These are phyloP conservation scores for Carettochelys insculpta DNA, from an alignment of 2,113 vertebrate species.

Conservation along the genomic window DNA sequence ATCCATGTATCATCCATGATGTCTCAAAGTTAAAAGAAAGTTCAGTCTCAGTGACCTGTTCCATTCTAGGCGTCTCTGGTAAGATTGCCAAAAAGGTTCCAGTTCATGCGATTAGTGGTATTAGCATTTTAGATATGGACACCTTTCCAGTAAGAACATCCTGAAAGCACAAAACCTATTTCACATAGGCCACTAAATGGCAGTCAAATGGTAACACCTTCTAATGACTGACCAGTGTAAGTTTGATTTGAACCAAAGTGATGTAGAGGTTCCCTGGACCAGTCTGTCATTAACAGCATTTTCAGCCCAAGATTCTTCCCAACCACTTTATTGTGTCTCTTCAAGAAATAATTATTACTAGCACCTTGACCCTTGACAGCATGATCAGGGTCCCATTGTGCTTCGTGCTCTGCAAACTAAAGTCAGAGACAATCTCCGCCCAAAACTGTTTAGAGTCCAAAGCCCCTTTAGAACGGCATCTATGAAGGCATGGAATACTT, in stretches of 20 bases:
- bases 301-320: neutral
- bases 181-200: neutral
- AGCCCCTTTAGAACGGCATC: neutral
- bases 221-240: neutral
- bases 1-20: neutral
- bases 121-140: neutral
- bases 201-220: neutral
- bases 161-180: neutral
- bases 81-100: neutral
- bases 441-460: neutral
- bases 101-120: neutral
- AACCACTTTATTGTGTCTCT: neutral
- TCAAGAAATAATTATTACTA: neutral
- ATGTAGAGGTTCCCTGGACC: neutral
- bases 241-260: neutral
- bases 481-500: neutral
- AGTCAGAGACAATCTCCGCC: rapidly evolving
- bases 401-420: neutral
- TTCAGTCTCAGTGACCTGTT: neutral
- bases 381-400: neutral
- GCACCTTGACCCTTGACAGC: neutral
- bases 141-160: neutral
- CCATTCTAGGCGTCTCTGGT: neutral
- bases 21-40: neutral
- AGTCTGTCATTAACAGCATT: neutral